A percentile compares a stretch with the other conserved stretches of the same genome.
phyloP scores from a whole-genome alignment of 1,140 invertebrate genomes.

The Doryteuthis pealeii region DNA sequence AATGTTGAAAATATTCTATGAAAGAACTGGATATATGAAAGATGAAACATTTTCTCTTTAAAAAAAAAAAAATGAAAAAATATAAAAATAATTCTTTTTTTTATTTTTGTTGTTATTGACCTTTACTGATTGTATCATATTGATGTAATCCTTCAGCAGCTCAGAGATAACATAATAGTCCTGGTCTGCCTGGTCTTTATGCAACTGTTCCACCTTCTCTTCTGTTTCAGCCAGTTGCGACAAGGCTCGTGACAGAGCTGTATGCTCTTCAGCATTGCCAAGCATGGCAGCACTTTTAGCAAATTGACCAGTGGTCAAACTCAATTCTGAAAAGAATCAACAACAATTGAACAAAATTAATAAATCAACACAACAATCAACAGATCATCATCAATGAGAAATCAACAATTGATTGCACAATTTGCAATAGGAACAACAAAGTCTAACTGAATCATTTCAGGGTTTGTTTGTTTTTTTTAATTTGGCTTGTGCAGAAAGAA shows the following conservation, averaged over 20 bases:
- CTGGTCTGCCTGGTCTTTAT: constrained; percentile 89
- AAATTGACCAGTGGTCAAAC: constrained; percentile 75
- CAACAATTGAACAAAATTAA: not conserved
- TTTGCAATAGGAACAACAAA: too few relatives aligned
- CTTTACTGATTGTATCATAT: constrained; percentile 89
- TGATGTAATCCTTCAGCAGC: constrained; percentile 93
- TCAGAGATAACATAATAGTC: constrained; percentile 93
- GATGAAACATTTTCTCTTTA: too few relatives aligned
- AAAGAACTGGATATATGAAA: too few relatives aligned
- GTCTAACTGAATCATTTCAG: too few relatives aligned
- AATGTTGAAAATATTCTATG: too few relatives aligned
- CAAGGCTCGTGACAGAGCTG: constrained; percentile 84
- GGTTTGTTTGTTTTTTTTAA: too few relatives aligned
- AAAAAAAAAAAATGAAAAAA: not conserved
- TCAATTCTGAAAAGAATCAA: constrained; percentile 72
- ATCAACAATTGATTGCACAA: too few relatives aligned
- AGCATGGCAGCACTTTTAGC: constrained; percentile 88
- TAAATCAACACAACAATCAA: too few relatives aligned
- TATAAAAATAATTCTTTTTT: not conserved
- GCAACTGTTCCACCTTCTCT: constrained; percentile 84
- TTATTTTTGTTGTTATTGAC: too few relatives aligned
- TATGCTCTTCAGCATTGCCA: constrained; percentile 93
- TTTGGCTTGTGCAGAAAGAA: too few relatives aligned
- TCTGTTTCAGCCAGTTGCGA: constrained; percentile 92
- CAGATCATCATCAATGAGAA: not conserved